Evolutionary conservation across 2,888 invertebrate genomes (phyloP).

Genomic region (Syritta pipiens): DNA sequence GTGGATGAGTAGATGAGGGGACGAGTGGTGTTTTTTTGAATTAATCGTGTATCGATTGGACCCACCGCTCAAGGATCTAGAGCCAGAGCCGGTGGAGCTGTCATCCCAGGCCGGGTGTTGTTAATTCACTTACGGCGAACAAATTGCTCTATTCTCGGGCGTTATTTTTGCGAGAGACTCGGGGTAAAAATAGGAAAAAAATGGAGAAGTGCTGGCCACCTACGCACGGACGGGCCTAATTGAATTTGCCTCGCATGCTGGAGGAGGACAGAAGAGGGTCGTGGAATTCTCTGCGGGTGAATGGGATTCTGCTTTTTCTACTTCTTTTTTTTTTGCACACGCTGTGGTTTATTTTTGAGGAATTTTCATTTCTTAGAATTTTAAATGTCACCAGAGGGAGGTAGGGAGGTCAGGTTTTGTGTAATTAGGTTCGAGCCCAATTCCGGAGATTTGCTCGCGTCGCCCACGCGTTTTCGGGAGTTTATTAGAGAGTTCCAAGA

Average conservation of each 20-base stretch:
- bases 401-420: no score
- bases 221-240: constrained; percentile 12
- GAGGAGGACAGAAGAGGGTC: not conserved
- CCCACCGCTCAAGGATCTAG: not conserved
- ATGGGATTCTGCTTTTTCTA: no score
- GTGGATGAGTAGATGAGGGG: no score
- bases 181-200: not conserved
- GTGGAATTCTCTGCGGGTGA: no score
- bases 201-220: not conserved
- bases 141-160: not conserved
- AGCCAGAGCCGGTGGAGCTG: no score
- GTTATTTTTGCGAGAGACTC: not conserved
- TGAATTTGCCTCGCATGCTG: not conserved
- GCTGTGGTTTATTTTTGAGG: not conserved
- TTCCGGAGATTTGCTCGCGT: no score
- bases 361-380: not conserved
- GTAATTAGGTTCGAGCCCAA: no score
- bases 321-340: no score
- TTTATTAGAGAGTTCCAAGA: no score
- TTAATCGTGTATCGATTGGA: constrained; percentile 33
- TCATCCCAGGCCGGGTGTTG: constrained; percentile 9
- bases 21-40: constrained; percentile 9
- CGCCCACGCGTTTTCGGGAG: no score
- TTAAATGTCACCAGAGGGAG: not conserved
- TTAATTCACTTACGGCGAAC: constrained; percentile 9